Conservation (phyloP, 64 coral and sea anemone species). For the Montipora capricornis region DNA sequence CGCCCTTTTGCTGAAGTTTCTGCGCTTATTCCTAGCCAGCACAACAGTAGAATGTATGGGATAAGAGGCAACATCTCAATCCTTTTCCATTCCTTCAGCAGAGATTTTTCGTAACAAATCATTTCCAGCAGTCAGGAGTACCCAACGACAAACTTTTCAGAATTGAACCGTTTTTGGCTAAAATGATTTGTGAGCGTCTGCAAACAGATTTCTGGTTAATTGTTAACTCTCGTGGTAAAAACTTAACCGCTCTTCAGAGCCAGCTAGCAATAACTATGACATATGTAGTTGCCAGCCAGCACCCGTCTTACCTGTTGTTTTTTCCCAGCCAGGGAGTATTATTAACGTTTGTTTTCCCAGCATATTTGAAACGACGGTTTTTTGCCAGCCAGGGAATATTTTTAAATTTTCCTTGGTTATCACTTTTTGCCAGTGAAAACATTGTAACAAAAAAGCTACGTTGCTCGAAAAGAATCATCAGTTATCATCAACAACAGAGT, state of each 20-base stretch:
- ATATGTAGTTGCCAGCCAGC: background rate
- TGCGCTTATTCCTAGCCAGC: no score
- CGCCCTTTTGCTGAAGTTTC: no score
- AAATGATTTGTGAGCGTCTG: background rate
- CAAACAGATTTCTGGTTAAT: background rate
- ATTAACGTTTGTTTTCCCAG: background rate
- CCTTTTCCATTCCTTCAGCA: no score
- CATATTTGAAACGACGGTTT: background rate
- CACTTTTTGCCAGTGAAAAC: background rate
- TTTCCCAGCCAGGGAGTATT: background rate
- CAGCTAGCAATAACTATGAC: background rate
- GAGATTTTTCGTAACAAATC: no score
- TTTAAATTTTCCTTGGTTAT: background rate
- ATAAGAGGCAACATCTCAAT: no score
- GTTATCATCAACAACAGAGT: no score
- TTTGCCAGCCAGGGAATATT: background rate
- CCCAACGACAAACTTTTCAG: background rate
- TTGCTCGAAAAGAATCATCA: no score
- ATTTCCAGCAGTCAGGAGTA: background rate
- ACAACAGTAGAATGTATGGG: no score
- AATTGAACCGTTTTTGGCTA: background rate
- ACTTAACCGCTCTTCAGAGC: background rate
- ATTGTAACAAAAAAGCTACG: background rate
- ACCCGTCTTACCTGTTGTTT: background rate
- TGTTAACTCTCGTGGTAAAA: background rate